phyloP scores from a whole-genome alignment of 1,140 invertebrate species.

The Heliconius eleuchia region DNA sequence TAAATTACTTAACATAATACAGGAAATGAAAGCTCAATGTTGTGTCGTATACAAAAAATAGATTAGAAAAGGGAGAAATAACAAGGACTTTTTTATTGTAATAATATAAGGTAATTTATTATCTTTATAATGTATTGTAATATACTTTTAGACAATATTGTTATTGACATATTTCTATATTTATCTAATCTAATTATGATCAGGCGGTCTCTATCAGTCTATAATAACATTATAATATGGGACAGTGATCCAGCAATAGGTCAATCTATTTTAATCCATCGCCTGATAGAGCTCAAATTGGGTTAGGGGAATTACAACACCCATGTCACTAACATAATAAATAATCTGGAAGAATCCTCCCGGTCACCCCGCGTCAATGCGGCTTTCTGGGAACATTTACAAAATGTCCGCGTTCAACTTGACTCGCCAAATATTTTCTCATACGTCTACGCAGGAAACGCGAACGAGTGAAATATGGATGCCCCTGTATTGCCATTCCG shows the following conservation, averaged over 20 bases:
- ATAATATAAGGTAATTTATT: no score
- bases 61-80: no score
- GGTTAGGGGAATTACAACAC: conserved; percentile 42
- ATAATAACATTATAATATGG: conserved; percentile 10
- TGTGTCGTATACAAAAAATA: no score
- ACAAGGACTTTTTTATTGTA: no score
- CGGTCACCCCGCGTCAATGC: conserved; percentile 32
- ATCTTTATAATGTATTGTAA: no score
- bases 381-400: conserved; percentile 36
- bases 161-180: no score
- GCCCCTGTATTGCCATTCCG: conserved; percentile 51
- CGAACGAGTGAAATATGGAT: conserved; percentile 57
- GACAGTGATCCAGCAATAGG: conserved; percentile 26
- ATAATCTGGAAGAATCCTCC: conserved; percentile 33
- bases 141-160: no score
- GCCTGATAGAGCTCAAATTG: conserved; percentile 36
- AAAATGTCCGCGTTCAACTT: conserved; percentile 45
- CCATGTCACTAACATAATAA: conserved; percentile 41
- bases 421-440: conserved; percentile 56
- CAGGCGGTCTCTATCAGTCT: no score
- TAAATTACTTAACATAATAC: no score
- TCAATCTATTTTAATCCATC: conserved; percentile 42
- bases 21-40: no score
- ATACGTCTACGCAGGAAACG: conserved; percentile 52
- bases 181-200: no score